These are phyloP conservation scores for Calameuta pallipes DNA, from an alignment of 2,888 invertebrate species.

Conservation along the genomic window DNA sequence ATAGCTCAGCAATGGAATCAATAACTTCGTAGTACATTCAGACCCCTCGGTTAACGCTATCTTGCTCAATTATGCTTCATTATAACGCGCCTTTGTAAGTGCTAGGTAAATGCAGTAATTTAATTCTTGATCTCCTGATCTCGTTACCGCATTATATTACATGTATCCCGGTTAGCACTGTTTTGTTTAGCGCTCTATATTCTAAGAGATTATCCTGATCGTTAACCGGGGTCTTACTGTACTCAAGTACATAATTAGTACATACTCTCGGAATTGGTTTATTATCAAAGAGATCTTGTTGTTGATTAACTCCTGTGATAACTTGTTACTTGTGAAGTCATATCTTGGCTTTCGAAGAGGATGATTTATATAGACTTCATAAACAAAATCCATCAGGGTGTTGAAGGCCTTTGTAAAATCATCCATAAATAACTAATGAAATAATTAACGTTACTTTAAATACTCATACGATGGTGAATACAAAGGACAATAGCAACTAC, in stretches of 20 bases:
- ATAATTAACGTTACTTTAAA: not conserved
- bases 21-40: not conserved
- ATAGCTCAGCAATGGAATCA: not conserved
- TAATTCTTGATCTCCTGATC: not conserved
- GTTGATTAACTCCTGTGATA: constrained; percentile 35
- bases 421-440: constrained; percentile 45
- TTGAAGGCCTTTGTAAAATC: constrained; percentile 39
- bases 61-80: not conserved
- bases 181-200: not conserved
- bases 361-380: constrained; percentile 32
- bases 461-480: not conserved
- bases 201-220: not conserved
- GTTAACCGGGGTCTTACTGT: not conserved
- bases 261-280: constrained; percentile 39
- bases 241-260: constrained; percentile 2
- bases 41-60: not conserved
- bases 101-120: not conserved
- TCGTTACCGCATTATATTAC: not conserved
- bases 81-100: not conserved
- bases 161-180: not conserved
- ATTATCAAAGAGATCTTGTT: constrained; percentile 31
- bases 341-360: constrained; percentile 30
- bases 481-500: not conserved
- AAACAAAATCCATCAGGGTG: constrained; percentile 35
- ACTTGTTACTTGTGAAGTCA: constrained; percentile 37